A percentile compares a stretch with the other conserved stretches of the same genome.
Evolutionary conservation across 1,140 invertebrate genomes (phyloP).

Genomic region (Chionoecetes opilio): DNA sequence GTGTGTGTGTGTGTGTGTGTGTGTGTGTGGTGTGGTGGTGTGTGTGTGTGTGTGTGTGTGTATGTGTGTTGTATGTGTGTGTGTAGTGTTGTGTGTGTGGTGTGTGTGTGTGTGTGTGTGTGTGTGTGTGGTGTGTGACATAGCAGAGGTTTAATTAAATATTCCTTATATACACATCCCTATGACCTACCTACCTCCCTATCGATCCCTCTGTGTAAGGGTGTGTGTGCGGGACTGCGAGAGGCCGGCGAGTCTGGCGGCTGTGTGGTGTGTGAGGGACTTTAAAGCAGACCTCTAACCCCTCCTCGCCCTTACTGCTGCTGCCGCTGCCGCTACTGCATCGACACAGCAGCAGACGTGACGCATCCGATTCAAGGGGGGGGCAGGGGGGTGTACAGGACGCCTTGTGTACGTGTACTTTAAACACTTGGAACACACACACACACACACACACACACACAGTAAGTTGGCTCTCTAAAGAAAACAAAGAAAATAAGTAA

Average conservation of each 20-base stretch:
- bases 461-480: not conserved
- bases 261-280: constrained; percentile 13
- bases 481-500: not conserved
- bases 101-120: not conserved
- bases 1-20: constrained; percentile 8
- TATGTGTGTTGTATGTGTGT: not conserved
- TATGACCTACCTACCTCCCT: constrained; percentile 36
- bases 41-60: constrained; percentile 27
- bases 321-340: not conserved
- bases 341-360: not conserved
- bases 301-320: constrained; percentile 13
- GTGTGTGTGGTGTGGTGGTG: constrained; percentile 10
- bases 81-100: not conserved
- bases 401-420: not conserved
- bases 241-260: constrained; percentile 21
- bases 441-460: constrained; percentile 16
- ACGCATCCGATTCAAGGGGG: constrained; percentile 10
- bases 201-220: constrained; percentile 4
- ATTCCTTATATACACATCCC: not conserved
- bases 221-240: constrained; percentile 14
- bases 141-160: not conserved
- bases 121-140: not conserved
- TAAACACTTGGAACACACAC: not conserved
- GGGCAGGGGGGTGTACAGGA: too few relatives aligned
- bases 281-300: constrained; percentile 28